phyloP scores from a whole-genome alignment of 2,113 vertebrate species.

The Leucopternis melanops region DNA sequence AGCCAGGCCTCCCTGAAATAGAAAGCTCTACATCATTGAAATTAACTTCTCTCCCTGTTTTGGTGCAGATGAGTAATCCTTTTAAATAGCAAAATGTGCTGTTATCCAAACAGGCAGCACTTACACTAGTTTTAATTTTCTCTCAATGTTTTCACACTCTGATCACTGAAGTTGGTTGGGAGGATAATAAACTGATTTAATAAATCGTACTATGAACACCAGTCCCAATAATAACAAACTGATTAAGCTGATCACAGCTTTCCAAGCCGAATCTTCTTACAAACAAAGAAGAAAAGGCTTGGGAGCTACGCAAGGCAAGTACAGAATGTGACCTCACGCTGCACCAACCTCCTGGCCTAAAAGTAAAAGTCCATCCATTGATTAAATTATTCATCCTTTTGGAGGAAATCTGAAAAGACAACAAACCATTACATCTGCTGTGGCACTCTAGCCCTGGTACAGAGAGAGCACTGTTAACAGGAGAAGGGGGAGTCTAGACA shows the following conservation, averaged over 20 bases:
- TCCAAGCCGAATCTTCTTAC: not conserved
- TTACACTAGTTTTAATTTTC: slow-evolving; percentile 68
- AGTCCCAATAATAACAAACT: slow-evolving; percentile 37
- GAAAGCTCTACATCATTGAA: slow-evolving; percentile 76
- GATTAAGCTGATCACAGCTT: slow-evolving; percentile 51
- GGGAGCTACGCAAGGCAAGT: not conserved
- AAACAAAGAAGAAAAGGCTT: not conserved
- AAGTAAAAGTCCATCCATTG: not conserved
- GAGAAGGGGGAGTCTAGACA: no score
- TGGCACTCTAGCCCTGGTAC: not conserved
- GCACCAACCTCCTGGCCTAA: not conserved
- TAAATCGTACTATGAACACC: slow-evolving; percentile 39
- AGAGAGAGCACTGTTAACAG: not conserved
- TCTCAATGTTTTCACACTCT: slow-evolving; percentile 49
- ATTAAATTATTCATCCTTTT: not conserved
- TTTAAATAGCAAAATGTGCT: slow-evolving; percentile 49
- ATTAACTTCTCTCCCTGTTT: slow-evolving; percentile 70
- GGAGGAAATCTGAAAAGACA: not conserved
- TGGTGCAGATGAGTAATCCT: slow-evolving; percentile 61
- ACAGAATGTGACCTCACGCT: not conserved
- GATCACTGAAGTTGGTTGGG: slow-evolving; percentile 33
- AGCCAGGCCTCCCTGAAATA: slow-evolving; percentile 67
- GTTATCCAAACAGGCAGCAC: slow-evolving; percentile 65
- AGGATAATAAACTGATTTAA: slow-evolving; percentile 67
- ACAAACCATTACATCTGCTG: not conserved